These are phyloP conservation scores for Babylonia areolata DNA, from an alignment of 1,140 invertebrate genomes.

Conservation along the genomic window DNA sequence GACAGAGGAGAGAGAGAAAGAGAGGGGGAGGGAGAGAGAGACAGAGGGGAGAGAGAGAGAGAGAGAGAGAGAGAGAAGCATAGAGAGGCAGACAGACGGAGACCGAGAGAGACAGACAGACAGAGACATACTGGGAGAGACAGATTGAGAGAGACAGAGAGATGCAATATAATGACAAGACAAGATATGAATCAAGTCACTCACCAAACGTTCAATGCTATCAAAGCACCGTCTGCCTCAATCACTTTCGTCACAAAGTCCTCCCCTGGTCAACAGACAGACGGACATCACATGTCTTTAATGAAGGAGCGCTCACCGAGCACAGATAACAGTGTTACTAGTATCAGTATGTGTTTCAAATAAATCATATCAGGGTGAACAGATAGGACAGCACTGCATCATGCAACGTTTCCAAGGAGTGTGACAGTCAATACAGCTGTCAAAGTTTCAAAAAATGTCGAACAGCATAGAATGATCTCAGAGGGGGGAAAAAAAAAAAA, in stretches of 20 bases:
- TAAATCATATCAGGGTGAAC: no score
- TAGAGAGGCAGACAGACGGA: neutral
- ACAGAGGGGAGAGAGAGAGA: constrained; percentile 16
- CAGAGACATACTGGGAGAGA: neutral
- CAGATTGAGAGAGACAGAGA: neutral
- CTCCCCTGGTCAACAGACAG: constrained; percentile 50
- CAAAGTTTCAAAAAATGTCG: no score
- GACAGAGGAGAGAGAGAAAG: neutral
- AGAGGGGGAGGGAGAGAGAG: constrained; percentile 1
- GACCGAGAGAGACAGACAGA: neutral
- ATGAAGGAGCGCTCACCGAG: no score
- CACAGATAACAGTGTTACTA: no score
- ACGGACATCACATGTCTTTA: no score
- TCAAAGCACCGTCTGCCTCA: constrained; percentile 68
- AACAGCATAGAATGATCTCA: no score
- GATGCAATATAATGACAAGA: neutral
- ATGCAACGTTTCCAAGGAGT: no score
- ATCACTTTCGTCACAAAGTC: constrained; percentile 69
- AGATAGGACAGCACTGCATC: no score
- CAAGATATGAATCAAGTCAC: constrained; percentile 8
- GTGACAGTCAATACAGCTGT: no score
- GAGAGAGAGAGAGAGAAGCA: constrained; percentile 2
- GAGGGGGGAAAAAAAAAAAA: no score
- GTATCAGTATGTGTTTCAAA: no score
- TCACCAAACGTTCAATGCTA: constrained; percentile 69